phyloP scores from a whole-genome alignment of 2,113 vertebrate genomes.

The Myocastor coypus region DNA sequence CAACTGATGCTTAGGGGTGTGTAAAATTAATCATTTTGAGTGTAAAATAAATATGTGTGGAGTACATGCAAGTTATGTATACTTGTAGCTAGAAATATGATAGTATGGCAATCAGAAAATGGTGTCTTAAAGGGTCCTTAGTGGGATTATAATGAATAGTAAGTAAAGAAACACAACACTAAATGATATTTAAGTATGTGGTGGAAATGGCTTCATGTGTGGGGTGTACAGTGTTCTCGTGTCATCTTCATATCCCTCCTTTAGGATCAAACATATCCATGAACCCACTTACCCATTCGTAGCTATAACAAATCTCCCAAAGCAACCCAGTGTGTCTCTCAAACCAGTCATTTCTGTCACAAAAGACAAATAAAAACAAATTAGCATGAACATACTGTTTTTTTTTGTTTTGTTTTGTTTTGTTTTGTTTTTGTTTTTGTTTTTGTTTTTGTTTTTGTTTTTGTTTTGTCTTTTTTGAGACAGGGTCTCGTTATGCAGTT shows the following conservation, averaged over 20 bases:
- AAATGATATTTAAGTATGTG: not conserved
- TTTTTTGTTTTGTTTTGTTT: too few species aligned
- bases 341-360: not conserved
- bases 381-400: too few species aligned
- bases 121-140: not conserved
- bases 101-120: not conserved
- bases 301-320: not conserved
- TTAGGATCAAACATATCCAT: not conserved
- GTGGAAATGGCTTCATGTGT: not conserved
- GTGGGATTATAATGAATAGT: not conserved
- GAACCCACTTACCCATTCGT: not conserved
- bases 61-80: not conserved
- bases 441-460: too few species aligned
- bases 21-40: not conserved
- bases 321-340: not conserved
- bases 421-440: too few species aligned
- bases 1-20: not conserved
- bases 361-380: conserved; percentile 16
- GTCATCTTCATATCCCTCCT: not conserved
- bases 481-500: too few species aligned
- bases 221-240: not conserved
- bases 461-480: too few species aligned
- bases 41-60: not conserved
- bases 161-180: not conserved
- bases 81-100: not conserved